These are phyloP conservation scores for Ceryle rudis DNA, from an alignment of 2,797 vertebrate species.

Conservation along the genomic window DNA sequence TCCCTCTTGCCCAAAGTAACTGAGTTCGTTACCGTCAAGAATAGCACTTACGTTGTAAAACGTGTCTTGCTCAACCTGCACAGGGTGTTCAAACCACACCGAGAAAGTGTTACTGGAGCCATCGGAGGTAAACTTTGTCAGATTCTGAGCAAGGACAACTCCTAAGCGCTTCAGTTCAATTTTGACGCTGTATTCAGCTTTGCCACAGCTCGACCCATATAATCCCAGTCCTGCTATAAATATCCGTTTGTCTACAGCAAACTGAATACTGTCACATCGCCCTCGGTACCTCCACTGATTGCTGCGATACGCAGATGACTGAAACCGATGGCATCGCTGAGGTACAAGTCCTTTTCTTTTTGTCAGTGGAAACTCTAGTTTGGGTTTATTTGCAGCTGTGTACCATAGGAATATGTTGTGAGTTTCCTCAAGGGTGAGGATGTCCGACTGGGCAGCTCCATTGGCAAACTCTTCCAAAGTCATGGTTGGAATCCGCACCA, in stretches of 20 bases:
- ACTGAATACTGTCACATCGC: conserved; percentile 98
- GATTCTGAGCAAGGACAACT: conserved; percentile 87
- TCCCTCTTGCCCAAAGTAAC: conserved; percentile 98
- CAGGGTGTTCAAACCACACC: conserved; percentile 96
- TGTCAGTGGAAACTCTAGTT: conserved; percentile 86
- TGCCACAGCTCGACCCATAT: conserved; percentile 94
- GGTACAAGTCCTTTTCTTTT: conserved; percentile 87
- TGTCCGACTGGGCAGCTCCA: conserved; percentile 91
- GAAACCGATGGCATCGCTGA: conserved; percentile 93
- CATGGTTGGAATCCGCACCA: conserved; percentile 94
- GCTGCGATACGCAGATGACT: conserved; percentile 94
- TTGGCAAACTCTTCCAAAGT: conserved; percentile 96
- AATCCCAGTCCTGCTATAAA: conserved; percentile 93
- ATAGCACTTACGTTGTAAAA: conserved; percentile 96
- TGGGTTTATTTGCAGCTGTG: conserved; percentile 93
- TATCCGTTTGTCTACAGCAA: conserved; percentile 92
- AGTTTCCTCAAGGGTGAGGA: conserved; percentile 95
- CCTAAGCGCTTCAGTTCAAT: conserved; percentile 97
- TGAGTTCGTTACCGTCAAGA: conserved; percentile 95
- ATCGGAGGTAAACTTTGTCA: conserved; percentile 91
- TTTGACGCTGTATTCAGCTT: conserved; percentile 91
- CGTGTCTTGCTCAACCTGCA: conserved; percentile 94
- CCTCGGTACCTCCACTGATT: conserved; percentile 98
- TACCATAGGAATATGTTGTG: conserved; percentile 97
- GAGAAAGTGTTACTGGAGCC: conserved; percentile 93